These are phyloP conservation scores for Chrysemys picta DNA, from an alignment of 2,113 vertebrate species.

Conservation along the genomic window DNA sequence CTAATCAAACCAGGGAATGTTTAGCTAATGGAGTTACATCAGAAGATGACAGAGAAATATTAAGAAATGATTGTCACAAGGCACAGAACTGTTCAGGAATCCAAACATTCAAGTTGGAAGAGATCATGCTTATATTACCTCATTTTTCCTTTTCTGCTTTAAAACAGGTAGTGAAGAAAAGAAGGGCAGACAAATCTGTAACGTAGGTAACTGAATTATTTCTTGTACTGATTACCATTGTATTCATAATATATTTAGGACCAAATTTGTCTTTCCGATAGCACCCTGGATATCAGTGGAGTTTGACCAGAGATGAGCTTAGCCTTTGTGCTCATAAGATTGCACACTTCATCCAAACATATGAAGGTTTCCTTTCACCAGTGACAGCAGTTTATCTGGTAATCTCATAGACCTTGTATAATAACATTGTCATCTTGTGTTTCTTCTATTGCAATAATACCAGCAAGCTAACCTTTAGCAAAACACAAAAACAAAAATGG, in stretches of 20 bases:
- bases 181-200: rapidly evolving
- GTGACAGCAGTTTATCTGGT: background rate
- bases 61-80: constrained; percentile 6
- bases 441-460: constrained; percentile 1
- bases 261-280: background rate
- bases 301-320: background rate
- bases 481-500: background rate
- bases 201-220: background rate
- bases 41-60: background rate
- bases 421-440: background rate
- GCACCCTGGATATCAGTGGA: background rate
- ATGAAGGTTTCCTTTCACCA: background rate
- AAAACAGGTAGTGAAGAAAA: background rate
- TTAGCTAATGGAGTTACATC: constrained; percentile 29
- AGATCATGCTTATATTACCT: background rate
- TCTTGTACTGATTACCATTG: background rate
- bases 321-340: background rate
- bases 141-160: background rate
- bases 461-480: background rate
- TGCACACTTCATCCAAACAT: background rate
- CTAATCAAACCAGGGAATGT: background rate
- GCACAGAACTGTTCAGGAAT: background rate
- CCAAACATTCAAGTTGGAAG: background rate
- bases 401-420: background rate
- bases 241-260: background rate